Base-by-base conservation (phyloP, 2,888 invertebrate genomes). In the Scaptomyza parva region DNA sequence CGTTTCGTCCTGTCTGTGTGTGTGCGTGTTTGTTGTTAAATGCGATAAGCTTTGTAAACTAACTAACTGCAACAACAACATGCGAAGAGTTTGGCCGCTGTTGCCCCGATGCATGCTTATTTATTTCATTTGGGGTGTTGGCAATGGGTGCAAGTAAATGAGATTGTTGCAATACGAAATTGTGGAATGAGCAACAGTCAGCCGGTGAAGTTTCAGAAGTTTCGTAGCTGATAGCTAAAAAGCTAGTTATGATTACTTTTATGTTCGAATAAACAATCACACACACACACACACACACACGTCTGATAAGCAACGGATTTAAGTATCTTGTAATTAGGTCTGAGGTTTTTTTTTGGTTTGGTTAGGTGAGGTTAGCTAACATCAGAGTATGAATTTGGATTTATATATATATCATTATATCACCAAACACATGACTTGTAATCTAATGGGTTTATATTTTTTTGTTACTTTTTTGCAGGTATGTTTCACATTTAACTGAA, bases 31-130 rank as follows among this genome's bases (percentile, higher is more conserved):
- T 70, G 70, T 78, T 79, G 66, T 76, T 62, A 72, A 68, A 68
- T 83, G 77, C 75, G 86, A 81, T 81, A 74, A 74, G 74, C 76
- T 39, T 41, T 61, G 41, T 48, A 41, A 68, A 48, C 74, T 41
- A 79, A 76, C 41, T 47, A 69, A 54, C 44, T 35, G 57, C 22
- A 22, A 26, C 24, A 9, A 28, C 28, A 70, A 40, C 51, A 43
- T 57, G 39, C 30, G 41, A 41, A 60, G 74, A 37, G 55, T 47
- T 71, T 76, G 80, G 78, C 44, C 28, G 9, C 9, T 28, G 28
- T 28, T 44, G 30, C 52, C 37, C 37, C 65, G 14, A 44, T 44
- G 37, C 37, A 6, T 8, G 4, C 26, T 62, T 26, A 30, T 18
- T 30, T 48, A 3, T 33, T 28, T 3, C 4, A 5, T 30, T 20